A percentile compares a stretch with the other conserved stretches of the same genome.
Conservation (phyloP, 2,797 vertebrate species). For the Champsocephalus esox region DNA sequence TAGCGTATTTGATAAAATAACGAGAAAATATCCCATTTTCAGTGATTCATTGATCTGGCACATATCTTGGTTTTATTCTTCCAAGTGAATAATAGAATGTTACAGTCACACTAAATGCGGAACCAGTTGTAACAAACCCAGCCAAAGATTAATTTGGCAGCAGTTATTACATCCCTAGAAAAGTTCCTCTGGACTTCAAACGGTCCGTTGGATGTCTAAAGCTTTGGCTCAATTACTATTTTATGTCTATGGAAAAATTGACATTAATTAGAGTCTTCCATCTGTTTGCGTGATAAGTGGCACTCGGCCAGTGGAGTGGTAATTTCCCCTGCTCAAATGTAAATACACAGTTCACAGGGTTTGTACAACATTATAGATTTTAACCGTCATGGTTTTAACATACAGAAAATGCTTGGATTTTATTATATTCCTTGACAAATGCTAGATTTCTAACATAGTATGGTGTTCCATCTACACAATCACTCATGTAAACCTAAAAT, state of each 20-base stretch:
- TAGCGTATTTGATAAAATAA: background rate
- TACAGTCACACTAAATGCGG: conserved; percentile 13
- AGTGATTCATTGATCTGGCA: background rate
- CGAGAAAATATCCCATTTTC: background rate
- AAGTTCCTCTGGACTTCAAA: conserved; percentile 21
- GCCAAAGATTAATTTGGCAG: conserved; percentile 44
- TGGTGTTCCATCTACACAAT: too few relatives aligned
- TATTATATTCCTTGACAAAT: too few relatives aligned
- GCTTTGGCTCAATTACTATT: conserved; percentile 29
- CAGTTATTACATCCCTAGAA: conserved; percentile 18
- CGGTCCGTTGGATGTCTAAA: conserved; percentile 24
- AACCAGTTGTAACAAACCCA: conserved; percentile 14
- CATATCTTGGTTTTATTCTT: conserved; percentile 1
- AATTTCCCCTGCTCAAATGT: background rate
- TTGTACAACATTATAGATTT: too few relatives aligned
- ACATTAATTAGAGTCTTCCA: conserved; percentile 38
- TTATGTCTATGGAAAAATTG: conserved; percentile 25
- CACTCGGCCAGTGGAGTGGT: conserved; percentile 11
- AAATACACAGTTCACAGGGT: background rate
- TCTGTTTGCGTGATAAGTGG: conserved; percentile 42
- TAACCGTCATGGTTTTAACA: too few relatives aligned
- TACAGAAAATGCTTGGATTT: too few relatives aligned
- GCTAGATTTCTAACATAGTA: too few relatives aligned
- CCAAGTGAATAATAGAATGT: conserved; percentile 11
- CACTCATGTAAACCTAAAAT: too few relatives aligned